Conservation (phyloP, 2,888 invertebrate species). For the Sinodicranocentrus sp. region DNA sequence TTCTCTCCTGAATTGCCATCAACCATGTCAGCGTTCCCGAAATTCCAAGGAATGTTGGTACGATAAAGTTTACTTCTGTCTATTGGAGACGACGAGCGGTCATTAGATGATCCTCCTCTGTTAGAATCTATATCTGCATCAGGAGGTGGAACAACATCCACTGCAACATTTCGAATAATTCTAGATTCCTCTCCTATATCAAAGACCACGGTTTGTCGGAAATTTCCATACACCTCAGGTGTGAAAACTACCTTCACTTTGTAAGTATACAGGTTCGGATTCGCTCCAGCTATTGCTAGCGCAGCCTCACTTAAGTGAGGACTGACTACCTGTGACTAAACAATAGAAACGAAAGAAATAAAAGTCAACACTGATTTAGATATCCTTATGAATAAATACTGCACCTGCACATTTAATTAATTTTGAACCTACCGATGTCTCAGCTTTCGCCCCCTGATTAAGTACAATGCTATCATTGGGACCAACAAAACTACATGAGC, state of each 20-base stretch:
- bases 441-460: conserved; percentile 46
- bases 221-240: conserved; percentile 88
- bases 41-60: conserved; percentile 75
- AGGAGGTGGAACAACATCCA: conserved; percentile 84
- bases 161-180: conserved; percentile 84
- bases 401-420: too few species aligned
- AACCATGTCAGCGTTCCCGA: conserved; percentile 75
- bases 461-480: conserved; percentile 66
- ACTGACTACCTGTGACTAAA: conserved; percentile 67
- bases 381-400: too few species aligned
- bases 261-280: conserved; percentile 77
- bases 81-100: conserved; percentile 55
- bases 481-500: conserved; percentile 71
- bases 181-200: conserved; percentile 84
- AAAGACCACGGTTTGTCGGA: conserved; percentile 87
- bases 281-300: conserved; percentile 58
- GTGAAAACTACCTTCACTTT: conserved; percentile 82
- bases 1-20: conserved; percentile 72
- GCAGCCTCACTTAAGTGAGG: conserved; percentile 67
- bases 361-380: not conserved
- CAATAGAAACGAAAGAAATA: conserved; percentile 10
- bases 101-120: conserved; percentile 44
- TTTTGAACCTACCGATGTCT: conserved; percentile 47
- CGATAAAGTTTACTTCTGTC: conserved; percentile 44
- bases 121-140: conserved; percentile 79